Percentiles rank a stretch among this genome's conserved stretches.
These are phyloP conservation scores for Falco peregrinus DNA, from an alignment of 2,797 vertebrate species.

Conservation along the genomic window DNA sequence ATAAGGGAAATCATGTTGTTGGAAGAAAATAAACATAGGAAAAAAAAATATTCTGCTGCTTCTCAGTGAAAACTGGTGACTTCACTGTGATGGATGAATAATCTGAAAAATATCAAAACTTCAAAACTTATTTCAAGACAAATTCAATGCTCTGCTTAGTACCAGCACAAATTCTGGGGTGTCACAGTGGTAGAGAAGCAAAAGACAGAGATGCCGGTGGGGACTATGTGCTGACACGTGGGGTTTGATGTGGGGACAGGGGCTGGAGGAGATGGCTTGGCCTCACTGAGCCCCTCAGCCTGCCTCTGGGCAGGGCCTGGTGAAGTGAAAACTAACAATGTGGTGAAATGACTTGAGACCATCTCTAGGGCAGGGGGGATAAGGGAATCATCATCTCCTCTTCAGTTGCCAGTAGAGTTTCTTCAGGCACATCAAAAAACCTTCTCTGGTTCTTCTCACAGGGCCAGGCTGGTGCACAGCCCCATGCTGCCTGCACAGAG, in stretches of 20 bases:
- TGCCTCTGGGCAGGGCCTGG: not conserved
- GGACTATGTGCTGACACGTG: not conserved
- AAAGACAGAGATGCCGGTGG: accelerated
- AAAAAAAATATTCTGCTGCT: not conserved
- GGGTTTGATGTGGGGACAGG: not conserved
- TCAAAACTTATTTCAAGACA: not conserved
- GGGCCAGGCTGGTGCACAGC: not conserved
- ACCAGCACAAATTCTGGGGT: not conserved
- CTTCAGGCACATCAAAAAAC: not conserved
- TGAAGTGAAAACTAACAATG: accelerated
- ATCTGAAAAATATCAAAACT: not conserved
- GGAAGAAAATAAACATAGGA: not conserved
- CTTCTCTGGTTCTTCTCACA: too few species aligned
- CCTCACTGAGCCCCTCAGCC: not conserved
- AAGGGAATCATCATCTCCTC: not conserved
- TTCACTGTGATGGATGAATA: accelerated
- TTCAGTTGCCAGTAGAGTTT: not conserved
- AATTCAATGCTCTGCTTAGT: not conserved
- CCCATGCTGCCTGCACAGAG: accelerated
- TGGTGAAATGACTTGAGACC: not conserved
- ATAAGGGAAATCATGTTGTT: not conserved
- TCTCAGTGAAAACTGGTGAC: not conserved
- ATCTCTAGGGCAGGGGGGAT: not conserved
- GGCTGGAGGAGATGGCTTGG: not conserved
- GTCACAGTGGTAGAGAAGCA: not conserved